A percentile compares a stretch with the other conserved stretches of the same genome.
Conservation (phyloP, 2,113 vertebrate species). For the Tyrannus savana region DNA sequence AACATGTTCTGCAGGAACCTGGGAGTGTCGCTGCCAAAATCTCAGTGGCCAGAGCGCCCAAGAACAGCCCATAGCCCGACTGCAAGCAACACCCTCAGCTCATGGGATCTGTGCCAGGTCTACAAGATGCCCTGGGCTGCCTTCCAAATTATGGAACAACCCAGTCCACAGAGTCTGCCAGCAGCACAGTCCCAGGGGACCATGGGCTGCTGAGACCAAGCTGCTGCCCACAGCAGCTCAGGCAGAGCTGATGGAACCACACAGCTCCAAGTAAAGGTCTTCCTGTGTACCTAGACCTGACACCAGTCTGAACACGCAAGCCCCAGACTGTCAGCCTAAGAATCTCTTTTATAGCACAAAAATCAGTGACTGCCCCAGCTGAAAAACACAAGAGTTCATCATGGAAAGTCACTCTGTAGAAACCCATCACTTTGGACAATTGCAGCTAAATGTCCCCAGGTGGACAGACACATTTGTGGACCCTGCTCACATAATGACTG, state of each 20-base stretch:
- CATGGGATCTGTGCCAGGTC: background rate
- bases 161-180: background rate
- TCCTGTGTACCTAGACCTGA: background rate
- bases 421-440: rapidly evolving
- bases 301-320: background rate
- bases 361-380: background rate
- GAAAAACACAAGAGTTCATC: background rate
- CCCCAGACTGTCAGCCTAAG: background rate
- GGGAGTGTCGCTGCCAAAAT: background rate
- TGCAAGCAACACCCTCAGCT: background rate
- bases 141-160: background rate
- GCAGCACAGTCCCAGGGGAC: rapidly evolving
- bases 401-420: too few relatives aligned
- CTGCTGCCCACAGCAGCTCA: background rate
- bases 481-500: rapidly evolving
- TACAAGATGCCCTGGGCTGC: background rate
- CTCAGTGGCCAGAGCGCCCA: background rate
- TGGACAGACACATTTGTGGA: background rate
- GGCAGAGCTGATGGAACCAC: background rate
- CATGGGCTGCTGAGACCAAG: background rate
- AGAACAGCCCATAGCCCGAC: rapidly evolving
- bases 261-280: background rate
- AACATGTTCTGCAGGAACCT: background rate
- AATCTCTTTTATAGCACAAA: background rate
- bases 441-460: background rate